Base-by-base conservation (phyloP, 2,797 vertebrate species). In the Falco biarmicus region DNA sequence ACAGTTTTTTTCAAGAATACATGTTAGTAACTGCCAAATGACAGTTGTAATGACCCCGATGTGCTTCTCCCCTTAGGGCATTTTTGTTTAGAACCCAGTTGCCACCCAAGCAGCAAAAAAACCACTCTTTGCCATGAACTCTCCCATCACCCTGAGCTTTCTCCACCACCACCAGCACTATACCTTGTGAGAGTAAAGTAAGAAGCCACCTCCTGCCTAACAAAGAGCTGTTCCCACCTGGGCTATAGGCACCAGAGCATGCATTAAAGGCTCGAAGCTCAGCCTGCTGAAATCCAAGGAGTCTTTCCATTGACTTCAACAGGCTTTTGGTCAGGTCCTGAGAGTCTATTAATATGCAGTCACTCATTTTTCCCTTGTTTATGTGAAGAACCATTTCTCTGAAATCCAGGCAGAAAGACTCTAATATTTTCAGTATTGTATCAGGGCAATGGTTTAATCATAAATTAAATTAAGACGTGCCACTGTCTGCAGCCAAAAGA, bases 1-100 rank as follows among this genome's bases (percentile, higher is more conserved):
- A 97, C 89, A 89, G 90, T 96, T 96, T 96, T 79, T 94, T 96
- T 93, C 86, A 94, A 96, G 92, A 95, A 93, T 85, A 88, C 75
- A 83, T 60, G 75, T 91, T 68, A 91, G 79, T 80, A 91, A 93
- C 73, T 91, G 95, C 95, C 94, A 97, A 93, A 95, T 70, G 76
- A 95, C 82, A 89, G 93, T 80, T 96, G 89, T 95, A 96, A 97
- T 97, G 95, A 97, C 84, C 92, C 87, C 89, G 61, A 89, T 92
- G 87, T 60, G 91, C 92, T 89, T 95, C 65, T 89, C 25, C 78
- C 89, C 79, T 92, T 66, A 86, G 76, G 94, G 71, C 50, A 88
- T 96, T 96, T 96, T 96, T 93, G 89, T 93, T 95, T 88, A 90
- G 76, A 96, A 96, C 32, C 32, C 16, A 51, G 89, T 68, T 88